Percentiles rank a stretch among this genome's conserved stretches.
Evolutionary conservation across 2,888 invertebrate species (phyloP).

Genomic region (Drosophila macrospina): DNA sequence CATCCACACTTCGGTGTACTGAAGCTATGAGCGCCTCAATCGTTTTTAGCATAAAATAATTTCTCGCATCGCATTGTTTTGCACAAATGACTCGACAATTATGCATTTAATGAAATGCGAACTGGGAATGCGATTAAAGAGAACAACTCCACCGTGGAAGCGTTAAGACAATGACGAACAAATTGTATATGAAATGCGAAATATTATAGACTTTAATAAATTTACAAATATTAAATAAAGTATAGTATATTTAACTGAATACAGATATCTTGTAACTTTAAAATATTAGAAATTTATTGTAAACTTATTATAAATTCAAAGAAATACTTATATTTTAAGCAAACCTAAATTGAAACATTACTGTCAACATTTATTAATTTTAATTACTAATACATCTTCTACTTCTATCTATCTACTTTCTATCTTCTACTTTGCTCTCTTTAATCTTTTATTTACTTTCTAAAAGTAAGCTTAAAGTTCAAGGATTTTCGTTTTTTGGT

Average conservation of each 20-base stretch:
- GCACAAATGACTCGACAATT: slow-evolving; percentile 28
- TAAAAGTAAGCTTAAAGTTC: neutral
- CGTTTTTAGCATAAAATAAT: slow-evolving; percentile 17
- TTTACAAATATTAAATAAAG: neutral
- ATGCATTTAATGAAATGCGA: slow-evolving; percentile 25
- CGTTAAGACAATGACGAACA: slow-evolving; percentile 1
- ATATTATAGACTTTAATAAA: slow-evolving; percentile 5
- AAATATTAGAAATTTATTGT: too few relatives aligned
- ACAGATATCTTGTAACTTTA: too few relatives aligned
- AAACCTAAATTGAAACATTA: too few relatives aligned
- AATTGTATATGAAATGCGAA: neutral
- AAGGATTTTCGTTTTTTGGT: neutral
- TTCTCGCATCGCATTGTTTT: slow-evolving; percentile 19
- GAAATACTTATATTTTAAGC: too few relatives aligned
- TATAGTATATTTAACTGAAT: neutral
- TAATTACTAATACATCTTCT: too few relatives aligned
- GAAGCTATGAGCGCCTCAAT: neutral
- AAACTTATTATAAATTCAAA: too few relatives aligned
- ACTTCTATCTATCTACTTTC: neutral
- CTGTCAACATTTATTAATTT: too few relatives aligned
- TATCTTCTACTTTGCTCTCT: neutral
- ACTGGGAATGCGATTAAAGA: slow-evolving; percentile 6
- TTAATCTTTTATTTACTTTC: slow-evolving; percentile 1
- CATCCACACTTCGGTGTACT: neutral
- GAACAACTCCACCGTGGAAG: neutral